Evolutionary conservation across 2,888 invertebrate species (phyloP).

Genomic region (Thera britannica): DNA sequence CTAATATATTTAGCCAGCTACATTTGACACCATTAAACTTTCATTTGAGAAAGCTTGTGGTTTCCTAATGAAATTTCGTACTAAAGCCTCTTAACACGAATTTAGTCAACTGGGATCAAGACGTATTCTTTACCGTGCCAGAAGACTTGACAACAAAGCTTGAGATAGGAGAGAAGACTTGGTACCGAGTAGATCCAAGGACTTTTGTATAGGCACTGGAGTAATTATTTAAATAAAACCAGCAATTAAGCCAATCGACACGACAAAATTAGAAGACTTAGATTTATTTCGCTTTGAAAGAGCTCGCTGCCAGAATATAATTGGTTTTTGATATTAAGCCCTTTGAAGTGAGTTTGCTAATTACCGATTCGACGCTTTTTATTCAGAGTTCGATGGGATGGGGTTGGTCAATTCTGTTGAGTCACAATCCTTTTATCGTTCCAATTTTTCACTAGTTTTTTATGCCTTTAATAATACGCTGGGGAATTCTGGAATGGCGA

Average conservation of each 20-base stretch:
- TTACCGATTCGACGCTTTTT: slow-evolving; percentile 10
- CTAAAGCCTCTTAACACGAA: slow-evolving; percentile 16
- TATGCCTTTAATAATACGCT: no score
- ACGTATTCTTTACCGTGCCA: not conserved
- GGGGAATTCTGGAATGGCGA: no score
- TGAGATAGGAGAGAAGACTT: not conserved
- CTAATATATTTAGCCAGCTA: not conserved
- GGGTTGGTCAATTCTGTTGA: no score
- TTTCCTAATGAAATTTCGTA: slow-evolving; percentile 18
- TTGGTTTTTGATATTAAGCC: slow-evolving; percentile 15
- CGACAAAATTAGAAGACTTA: not conserved
- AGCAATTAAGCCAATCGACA: slow-evolving; percentile 12
- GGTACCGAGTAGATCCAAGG: not conserved
- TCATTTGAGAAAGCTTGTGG: slow-evolving; percentile 10
- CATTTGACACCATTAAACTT: slow-evolving; percentile 13
- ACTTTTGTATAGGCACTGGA: not conserved
- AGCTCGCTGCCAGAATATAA: slow-evolving; percentile 24
- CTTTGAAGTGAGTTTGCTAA: slow-evolving; percentile 10
- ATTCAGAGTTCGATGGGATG: not conserved
- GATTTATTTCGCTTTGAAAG: slow-evolving; percentile 15
- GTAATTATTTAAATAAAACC: not conserved
- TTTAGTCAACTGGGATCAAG: slow-evolving; percentile 14
- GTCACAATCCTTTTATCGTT: no score
- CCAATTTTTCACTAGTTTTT: no score
- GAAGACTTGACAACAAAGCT: slow-evolving; percentile 2